Evolutionary conservation across 2,113 vertebrate species (phyloP).

Genomic region (Caracal caracal): DNA sequence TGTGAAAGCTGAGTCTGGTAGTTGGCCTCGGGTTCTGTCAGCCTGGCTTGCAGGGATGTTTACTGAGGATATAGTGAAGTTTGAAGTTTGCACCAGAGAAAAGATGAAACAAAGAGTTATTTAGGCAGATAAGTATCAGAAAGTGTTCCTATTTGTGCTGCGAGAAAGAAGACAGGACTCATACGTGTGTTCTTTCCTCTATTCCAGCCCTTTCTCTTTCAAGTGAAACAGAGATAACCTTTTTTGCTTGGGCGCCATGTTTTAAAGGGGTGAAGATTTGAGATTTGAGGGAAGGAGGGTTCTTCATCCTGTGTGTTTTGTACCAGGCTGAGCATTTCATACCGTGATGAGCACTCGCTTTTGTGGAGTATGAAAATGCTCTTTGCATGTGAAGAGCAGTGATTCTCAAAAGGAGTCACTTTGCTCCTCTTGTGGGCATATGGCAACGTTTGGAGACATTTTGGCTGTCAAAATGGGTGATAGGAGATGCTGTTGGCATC

Average conservation of each 20-base stretch:
- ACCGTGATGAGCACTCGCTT: background rate
- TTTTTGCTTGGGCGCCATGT: background rate
- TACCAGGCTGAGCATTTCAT: background rate
- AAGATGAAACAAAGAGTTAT: background rate
- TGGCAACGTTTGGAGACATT: background rate
- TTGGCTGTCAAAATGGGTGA: background rate
- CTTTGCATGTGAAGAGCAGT: background rate
- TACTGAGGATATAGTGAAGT: conserved; percentile 79
- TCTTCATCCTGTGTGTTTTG: background rate
- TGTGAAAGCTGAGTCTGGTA: conserved; percentile 87
- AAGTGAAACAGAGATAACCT: background rate
- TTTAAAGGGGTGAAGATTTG: background rate
- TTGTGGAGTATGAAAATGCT: background rate
- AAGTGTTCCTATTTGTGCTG: background rate
- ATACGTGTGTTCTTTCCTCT: background rate
- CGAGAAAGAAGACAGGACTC: background rate
- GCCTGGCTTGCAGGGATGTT: conserved; percentile 86
- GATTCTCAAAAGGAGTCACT: background rate
- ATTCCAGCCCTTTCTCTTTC: background rate
- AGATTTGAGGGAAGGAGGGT: background rate
- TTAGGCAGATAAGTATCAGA: background rate
- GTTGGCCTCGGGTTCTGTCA: conserved; percentile 87
- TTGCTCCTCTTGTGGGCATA: background rate
- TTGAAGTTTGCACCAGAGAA: background rate
- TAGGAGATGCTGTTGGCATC: background rate